These are phyloP conservation scores for Ovis canadensis DNA, from an alignment of 2,113 vertebrate species.

Conservation along the genomic window DNA sequence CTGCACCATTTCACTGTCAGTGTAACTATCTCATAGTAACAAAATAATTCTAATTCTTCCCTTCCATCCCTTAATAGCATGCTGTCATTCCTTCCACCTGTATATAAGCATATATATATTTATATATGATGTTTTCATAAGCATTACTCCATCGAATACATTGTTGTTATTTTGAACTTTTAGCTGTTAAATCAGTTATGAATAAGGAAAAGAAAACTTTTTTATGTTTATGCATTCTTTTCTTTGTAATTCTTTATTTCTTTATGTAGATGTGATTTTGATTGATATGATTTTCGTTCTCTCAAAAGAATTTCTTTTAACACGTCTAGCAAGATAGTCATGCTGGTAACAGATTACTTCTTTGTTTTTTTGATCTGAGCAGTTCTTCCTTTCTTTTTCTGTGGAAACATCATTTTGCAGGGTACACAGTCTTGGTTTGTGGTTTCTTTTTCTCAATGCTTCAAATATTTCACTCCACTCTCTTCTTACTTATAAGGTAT, in stretches of 20 bases:
- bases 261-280: not conserved
- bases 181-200: not conserved
- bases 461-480: not conserved
- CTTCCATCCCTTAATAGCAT: not conserved
- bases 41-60: not conserved
- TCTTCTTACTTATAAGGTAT: not conserved
- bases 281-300: not conserved
- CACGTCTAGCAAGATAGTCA: not conserved
- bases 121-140: not conserved
- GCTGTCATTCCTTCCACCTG: not conserved
- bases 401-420: not conserved
- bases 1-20: not conserved
- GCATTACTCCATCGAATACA: not conserved
- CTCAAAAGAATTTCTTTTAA: not conserved
- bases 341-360: not conserved
- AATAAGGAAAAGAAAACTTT: not conserved
- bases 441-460: not conserved
- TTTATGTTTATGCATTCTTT: not conserved
- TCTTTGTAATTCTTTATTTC: not conserved
- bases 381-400: not conserved
- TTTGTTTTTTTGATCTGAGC: not conserved
- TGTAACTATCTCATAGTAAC: not conserved
- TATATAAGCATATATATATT: not conserved
- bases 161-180: not conserved
- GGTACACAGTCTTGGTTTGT: not conserved